Percentiles rank a stretch among this genome's conserved stretches.
Conservation (phyloP, 2,113 vertebrate genomes). For the Todiramphus chloris region DNA sequence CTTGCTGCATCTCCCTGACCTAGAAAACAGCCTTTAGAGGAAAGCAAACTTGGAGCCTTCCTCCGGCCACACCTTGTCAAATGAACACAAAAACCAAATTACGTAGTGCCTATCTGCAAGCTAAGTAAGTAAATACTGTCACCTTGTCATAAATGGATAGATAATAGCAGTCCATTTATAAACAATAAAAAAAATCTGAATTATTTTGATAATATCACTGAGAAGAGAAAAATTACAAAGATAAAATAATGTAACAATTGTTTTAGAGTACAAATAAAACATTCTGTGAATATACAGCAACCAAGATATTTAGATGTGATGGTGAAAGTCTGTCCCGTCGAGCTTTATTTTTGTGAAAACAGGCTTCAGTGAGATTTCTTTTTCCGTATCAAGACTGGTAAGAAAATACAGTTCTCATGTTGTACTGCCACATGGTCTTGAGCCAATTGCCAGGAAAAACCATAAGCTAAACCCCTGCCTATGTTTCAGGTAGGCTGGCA, state of each 20-base stretch:
- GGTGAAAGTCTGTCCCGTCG: background rate
- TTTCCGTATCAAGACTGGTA: background rate
- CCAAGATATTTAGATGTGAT: background rate
- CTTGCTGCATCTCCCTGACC: background rate
- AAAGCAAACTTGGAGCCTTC: background rate
- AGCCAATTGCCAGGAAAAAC: background rate
- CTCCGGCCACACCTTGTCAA: background rate
- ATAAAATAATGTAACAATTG: background rate
- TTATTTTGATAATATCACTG: conserved; percentile 33
- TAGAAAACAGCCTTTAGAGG: background rate
- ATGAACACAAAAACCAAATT: background rate
- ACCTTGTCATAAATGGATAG: conserved; percentile 30
- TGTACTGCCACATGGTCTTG: background rate
- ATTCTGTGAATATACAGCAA: background rate
- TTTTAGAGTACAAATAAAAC: background rate
- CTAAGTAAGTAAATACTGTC: conserved; percentile 9
- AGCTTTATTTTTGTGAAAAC: conserved; percentile 22
- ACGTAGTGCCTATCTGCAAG: background rate
- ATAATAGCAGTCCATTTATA: conserved; percentile 50
- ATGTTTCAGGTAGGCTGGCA: background rate
- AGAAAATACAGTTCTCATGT: background rate
- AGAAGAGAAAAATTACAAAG: background rate
- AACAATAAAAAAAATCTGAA: conserved; percentile 39
- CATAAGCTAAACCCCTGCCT: background rate
- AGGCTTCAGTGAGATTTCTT: background rate